Conservation (phyloP, 1,140 invertebrate species). For the Drosophila murphyi region DNA sequence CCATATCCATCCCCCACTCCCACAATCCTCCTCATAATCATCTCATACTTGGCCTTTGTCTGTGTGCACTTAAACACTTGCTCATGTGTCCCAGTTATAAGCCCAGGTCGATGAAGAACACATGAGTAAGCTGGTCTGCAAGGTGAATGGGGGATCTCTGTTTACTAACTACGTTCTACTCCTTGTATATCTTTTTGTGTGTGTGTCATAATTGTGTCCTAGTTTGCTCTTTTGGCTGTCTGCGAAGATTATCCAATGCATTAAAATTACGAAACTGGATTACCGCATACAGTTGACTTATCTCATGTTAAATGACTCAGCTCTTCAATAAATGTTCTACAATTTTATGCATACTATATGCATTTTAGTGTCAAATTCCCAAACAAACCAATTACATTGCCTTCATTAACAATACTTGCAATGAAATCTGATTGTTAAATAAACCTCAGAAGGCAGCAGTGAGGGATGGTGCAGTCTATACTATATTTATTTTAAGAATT, state of each 20-base stretch:
- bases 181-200: neutral
- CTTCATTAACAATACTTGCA: too few species aligned
- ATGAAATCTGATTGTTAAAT: too few species aligned
- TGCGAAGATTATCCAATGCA: conserved; percentile 1
- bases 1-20: conserved; percentile 5
- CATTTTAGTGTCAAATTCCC: too few species aligned
- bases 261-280: conserved; percentile 16
- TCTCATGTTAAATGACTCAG: neutral
- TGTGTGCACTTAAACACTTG: conserved; percentile 45
- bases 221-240: neutral
- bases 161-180: conserved; percentile 3
- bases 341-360: neutral
- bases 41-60: neutral
- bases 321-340: neutral
- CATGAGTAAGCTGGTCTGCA: too few species aligned
- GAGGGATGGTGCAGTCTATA: too few species aligned
- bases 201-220: conserved; percentile 10
- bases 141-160: neutral
- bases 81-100: conserved; percentile 8
- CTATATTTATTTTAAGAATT: too few species aligned
- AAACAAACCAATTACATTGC: too few species aligned
- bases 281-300: conserved; percentile 4
- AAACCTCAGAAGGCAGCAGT: too few species aligned
- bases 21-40: conserved; percentile 13
- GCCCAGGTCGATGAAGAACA: too few species aligned